Base-by-base conservation (phyloP, 2,888 invertebrate genomes). In the Clostera curtula region DNA sequence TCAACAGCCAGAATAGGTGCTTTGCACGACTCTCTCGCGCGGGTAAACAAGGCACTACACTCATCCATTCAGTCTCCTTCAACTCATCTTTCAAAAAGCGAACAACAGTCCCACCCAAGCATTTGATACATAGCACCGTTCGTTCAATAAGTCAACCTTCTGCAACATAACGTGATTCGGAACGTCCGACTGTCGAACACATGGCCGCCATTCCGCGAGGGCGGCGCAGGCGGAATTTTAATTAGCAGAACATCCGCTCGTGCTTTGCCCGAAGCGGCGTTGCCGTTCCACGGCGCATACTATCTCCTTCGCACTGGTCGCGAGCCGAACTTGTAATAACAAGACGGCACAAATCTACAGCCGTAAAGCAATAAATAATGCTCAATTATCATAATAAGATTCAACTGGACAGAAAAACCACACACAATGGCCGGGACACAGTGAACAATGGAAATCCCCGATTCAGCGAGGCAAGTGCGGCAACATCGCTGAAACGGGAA, bases 201-300 rank as follows among this genome's bases (percentile, higher is more conserved):
- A 82, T 82, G 82, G 82, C 82, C 72, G 73, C 80, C 79, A 82
- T 80, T 80, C 80, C 79, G 82, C 79, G 82, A 82, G 82, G 82
- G 82, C 76, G 82, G 79, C 77, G 70, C 80, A 79, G 82, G 80
- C 83, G 80, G 83, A 83, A 83, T 83, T 82, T 83, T 83, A 83
- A 83, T 83, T 83, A 83, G 79, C 79, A 80, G 83, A 82, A 83
- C 80, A 83, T 83, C 83, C 83, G 83, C 79, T 82, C 80, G 71
- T 75, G 72, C 72, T 75, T 56, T 64, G 58, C 62, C 55, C 56
- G 62, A 68, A 63, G 77, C 80, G 73, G 57, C 59, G 82, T 79
- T 82, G 82, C 79, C 82, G 72, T 63, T 70, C 56, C 60, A 63
- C 56, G 38, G 43, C n/a, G n/a, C 54, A 48, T 48, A 48, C 60